phyloP scores from a whole-genome alignment of 1,140 invertebrate species.

The Bemisia tabaci region DNA sequence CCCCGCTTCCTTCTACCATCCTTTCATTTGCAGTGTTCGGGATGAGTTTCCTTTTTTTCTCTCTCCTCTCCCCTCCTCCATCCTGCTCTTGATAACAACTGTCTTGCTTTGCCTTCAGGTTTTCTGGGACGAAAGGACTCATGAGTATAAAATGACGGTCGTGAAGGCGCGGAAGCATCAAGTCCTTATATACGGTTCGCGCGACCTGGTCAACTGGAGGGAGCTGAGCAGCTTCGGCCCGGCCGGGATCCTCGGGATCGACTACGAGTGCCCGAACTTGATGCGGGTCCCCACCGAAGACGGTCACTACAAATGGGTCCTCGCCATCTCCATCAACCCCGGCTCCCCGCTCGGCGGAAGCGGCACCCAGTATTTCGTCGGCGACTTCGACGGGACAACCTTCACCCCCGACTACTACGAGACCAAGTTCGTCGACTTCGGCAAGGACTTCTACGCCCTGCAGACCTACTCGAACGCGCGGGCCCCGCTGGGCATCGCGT shows the following conservation, averaged over 20 bases:
- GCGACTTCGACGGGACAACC: neutral
- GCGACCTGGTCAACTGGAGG: neutral
- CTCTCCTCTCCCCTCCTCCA: too few species aligned
- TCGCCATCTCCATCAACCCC: constrained; percentile 1
- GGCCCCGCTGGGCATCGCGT: neutral
- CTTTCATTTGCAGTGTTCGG: too few species aligned
- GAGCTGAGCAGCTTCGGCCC: neutral
- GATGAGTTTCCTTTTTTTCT: too few species aligned
- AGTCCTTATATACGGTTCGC: neutral
- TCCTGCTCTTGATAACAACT: neutral
- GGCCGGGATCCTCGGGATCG: neutral
- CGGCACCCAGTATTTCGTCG: constrained; percentile 1
- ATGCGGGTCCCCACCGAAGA: neutral
- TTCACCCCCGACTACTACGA: neutral
- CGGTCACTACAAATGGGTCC: neutral
- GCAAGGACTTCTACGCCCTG: constrained; percentile 1
- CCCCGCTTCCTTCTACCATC: too few species aligned
- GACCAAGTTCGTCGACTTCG: constrained; percentile 1
- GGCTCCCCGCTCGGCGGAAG: neutral
- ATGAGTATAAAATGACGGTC: neutral
- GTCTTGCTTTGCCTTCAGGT: neutral
- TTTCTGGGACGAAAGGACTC: neutral
- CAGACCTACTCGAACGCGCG: neutral
- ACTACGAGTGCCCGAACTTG: constrained; percentile 2
- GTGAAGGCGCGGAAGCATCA: neutral